Evolutionary conservation across 2,888 invertebrate species (phyloP), one percentile per base, ranked within the genome.

Genomic region (Trachelus iudaicus): DNA sequence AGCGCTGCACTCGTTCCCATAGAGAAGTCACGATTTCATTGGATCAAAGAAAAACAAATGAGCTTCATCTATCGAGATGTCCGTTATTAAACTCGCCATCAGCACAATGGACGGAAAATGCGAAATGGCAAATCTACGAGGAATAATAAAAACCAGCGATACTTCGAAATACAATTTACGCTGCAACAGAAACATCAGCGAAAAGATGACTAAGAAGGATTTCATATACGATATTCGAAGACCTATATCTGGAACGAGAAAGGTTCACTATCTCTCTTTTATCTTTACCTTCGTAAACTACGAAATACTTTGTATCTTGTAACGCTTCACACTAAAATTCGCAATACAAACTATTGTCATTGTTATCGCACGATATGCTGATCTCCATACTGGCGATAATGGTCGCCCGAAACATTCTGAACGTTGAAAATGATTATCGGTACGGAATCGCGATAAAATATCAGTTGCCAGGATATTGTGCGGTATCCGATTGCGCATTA

Each of bases 181-280:
- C 23, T 89, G 89, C 74, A 87, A 87, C 78, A 86, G 88, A 11
- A 87, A 83, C 73, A 76, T 89, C 69, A 89, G 89, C 69, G 89
- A 87, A 73, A 89, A 88, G 82, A 88, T 89, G 89, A 87, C 85
- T 33, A 86, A 88, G 34, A 87, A 89, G 40, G 89, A 89, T 79
- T 89, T 89, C 34, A 80, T 89, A 30, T 89, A 89, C 75, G 88
- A 89, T 34, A 87, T 89, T 12, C 84, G 84, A 23, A 83, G 87
- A 2, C 84, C 86, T 30, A 73, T 79, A 69, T 79, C 78, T 30
- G 69, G 73, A 71, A 74, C 73, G 73, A 79, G 78, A 71, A 84
- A 82, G 83, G 84, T 84, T 77, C 68, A 77, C 56, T 56, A 56
- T 56, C 56, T 56, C 56, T 9, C 9, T 56, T 56, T 56, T 56